Base-by-base conservation (phyloP, 2,888 invertebrate species). In the Cecidostiba fungosa region DNA sequence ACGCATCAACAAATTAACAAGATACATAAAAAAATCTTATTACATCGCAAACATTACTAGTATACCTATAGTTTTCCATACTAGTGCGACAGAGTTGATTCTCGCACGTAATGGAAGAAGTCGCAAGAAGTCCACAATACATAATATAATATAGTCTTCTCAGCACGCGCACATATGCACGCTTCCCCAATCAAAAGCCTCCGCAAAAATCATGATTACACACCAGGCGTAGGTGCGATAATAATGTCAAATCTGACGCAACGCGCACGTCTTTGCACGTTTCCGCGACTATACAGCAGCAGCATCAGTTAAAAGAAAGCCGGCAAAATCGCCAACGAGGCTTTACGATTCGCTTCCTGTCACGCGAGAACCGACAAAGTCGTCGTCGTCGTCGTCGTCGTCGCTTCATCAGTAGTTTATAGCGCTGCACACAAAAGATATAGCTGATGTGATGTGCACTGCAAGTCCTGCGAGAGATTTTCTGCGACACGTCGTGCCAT, bases 311-410 rank as follows among this genome's bases (percentile, higher is more conserved):
- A 23, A 78, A 76, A 73, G 77, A 73, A 62, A 80, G 81, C 70
- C 84, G 85, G 89, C 88, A 89, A 88, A 88, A 88, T 88, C 89
- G 88, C 89, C 89, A 90, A 89, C 89, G 89, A 85, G 87, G 87
- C 89, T 91, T 90, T 90, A 91, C 89, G 89, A 89, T 89, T 89
- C 88, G 86, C 88, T 90, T 91, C 90, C 89, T 89, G 89, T 88
- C 86, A 86, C 81, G 86, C 86, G 84, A 86, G 10, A 19, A 86
- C 88, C 54, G 54, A n/a, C 54, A 19, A 19, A 66, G 72, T 76
- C 50, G 26, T 29, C 39, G 6, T 14, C 32, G 5, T 32, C 39
- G 2, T 1, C 50, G 29, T 19, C 29, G 4, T 19, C 66, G 47
- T 50, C n/a, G 54, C 54, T n/a, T 54, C 59, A 70, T 76, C 50